These are phyloP conservation scores for Hydroisotoma schaefferi DNA, from an alignment of 2,888 invertebrate species.

Conservation along the genomic window DNA sequence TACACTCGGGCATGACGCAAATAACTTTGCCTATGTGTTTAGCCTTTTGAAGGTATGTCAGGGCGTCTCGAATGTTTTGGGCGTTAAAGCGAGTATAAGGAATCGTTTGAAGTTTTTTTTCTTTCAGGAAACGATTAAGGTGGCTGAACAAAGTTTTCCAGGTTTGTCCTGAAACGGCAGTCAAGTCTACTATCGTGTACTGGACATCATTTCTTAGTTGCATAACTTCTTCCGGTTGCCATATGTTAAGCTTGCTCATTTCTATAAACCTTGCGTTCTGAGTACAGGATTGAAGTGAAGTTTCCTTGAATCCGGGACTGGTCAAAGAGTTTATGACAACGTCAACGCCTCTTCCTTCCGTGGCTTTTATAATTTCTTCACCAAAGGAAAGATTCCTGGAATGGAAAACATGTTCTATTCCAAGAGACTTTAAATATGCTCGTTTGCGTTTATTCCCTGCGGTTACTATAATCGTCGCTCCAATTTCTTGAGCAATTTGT, in stretches of 20 bases:
- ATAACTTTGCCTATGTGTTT: constrained; percentile 22
- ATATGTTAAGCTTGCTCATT: constrained; percentile 18
- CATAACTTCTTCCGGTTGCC: constrained; percentile 21
- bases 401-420: constrained; percentile 16
- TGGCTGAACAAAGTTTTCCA: constrained; percentile 1
- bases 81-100: constrained; percentile 12
- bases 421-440: constrained; percentile 6
- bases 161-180: constrained; percentile 3
- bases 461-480: constrained; percentile 20
- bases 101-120: neutral
- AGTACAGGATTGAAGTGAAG: constrained; percentile 5
- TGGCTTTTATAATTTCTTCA: constrained; percentile 9
- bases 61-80: constrained; percentile 11
- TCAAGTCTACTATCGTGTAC: constrained; percentile 11
- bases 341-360: constrained; percentile 9
- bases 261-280: constrained; percentile 12
- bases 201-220: constrained; percentile 20
- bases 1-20: constrained; percentile 7
- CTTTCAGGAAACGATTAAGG: neutral
- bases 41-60: constrained; percentile 18
- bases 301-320: constrained; percentile 17
- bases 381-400: constrained; percentile 9
- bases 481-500: constrained; percentile 16
- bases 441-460: constrained; percentile 23
- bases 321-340: constrained; percentile 17